Evolutionary conservation across 2,888 invertebrate genomes (phyloP).

Genomic region (Leuctra nigra): DNA sequence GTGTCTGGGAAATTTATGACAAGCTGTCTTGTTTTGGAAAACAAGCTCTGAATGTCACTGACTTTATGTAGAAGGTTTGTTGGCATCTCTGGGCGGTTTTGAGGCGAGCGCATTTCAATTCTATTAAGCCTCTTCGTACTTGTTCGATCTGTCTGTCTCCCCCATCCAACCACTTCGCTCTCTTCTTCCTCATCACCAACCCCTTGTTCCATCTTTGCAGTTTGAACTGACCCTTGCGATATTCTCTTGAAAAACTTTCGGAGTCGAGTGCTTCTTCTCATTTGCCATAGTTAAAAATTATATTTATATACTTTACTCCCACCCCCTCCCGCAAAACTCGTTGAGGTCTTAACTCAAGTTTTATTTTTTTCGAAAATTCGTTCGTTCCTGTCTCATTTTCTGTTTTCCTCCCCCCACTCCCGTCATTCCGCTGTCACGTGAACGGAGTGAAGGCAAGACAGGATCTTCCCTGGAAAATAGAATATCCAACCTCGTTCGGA

Average conservation of each 20-base stretch:
- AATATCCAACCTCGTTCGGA: slow-evolving; percentile 21
- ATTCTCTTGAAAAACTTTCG: slow-evolving; percentile 1
- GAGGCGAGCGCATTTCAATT: slow-evolving; percentile 19
- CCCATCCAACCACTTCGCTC: not conserved
- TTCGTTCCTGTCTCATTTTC: not conserved
- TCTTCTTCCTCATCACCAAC: not conserved
- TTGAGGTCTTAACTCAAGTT: slow-evolving; percentile 6
- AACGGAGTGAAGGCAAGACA: too few species aligned
- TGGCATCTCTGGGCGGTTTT: not conserved
- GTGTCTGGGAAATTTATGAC: slow-evolving; percentile 11
- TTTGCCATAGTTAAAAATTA: not conserved
- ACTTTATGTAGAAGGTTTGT: slow-evolving; percentile 9
- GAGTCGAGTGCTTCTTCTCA: slow-evolving; percentile 1
- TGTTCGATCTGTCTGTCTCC: slow-evolving; percentile 3
- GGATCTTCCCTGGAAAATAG: slow-evolving; percentile 10
- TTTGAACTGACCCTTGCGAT: slow-evolving; percentile 1
- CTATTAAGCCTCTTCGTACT: slow-evolving; percentile 3
- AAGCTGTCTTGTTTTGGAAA: slow-evolving; percentile 15
- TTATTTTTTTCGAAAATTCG: slow-evolving; percentile 8
- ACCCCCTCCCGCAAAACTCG: not conserved
- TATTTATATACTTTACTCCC: slow-evolving; percentile 4
- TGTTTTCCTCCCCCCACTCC: slow-evolving; percentile 16
- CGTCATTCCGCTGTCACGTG: slow-evolving; percentile 9
- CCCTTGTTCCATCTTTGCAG: not conserved
- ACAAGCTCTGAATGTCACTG: not conserved